phyloP scores from a whole-genome alignment of 2,113 vertebrate genomes.

The Thamnophis sirtalis region DNA sequence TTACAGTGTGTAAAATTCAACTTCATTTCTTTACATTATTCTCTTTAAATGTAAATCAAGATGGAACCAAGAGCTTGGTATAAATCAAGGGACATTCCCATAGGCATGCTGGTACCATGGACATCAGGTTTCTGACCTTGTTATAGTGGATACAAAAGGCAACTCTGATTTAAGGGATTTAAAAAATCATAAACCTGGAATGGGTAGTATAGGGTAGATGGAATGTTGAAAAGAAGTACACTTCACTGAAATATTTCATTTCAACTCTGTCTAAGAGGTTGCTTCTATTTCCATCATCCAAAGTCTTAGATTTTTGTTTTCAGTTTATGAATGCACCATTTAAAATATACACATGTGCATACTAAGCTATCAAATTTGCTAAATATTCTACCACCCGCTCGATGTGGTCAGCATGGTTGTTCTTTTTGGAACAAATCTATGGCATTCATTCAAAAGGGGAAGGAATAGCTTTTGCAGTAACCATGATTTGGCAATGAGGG shows the following conservation, averaged over 20 bases:
- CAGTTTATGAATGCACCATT: background rate
- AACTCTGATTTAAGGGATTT: background rate
- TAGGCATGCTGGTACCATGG: background rate
- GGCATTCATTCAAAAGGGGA: slow-evolving; percentile 11
- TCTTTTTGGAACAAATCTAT: slow-evolving; percentile 27
- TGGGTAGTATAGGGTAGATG: too few species aligned
- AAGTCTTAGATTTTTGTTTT: background rate
- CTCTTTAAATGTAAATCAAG: background rate
- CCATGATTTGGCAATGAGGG: slow-evolving; percentile 46
- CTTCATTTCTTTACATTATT: background rate
- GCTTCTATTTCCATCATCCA: background rate
- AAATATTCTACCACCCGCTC: background rate
- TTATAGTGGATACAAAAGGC: background rate
- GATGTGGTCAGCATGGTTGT: slow-evolving; percentile 5
- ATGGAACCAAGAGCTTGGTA: background rate
- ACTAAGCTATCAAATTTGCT: background rate
- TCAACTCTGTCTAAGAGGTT: background rate
- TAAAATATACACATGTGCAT: background rate
- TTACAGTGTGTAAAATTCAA: background rate
- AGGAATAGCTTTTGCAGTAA: slow-evolving; percentile 41
- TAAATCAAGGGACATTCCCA: background rate
- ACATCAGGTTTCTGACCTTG: background rate
- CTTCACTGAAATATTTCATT: background rate
- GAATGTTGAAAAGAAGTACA: background rate
- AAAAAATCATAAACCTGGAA: background rate